These are phyloP conservation scores for Agrilus mali DNA, from an alignment of 2,888 invertebrate genomes.

Conservation along the genomic window DNA sequence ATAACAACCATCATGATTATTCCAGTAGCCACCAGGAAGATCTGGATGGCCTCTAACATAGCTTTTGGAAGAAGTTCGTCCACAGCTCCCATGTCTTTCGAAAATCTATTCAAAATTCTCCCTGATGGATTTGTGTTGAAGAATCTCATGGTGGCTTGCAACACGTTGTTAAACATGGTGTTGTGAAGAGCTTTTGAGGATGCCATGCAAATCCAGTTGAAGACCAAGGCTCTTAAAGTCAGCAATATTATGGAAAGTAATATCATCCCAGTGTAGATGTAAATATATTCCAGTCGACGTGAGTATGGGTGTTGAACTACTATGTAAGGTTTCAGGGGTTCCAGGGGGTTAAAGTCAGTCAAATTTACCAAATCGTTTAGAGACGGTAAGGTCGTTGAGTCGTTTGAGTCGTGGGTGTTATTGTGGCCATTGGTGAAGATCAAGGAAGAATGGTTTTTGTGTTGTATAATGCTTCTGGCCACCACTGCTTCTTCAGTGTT, in stretches of 20 bases:
- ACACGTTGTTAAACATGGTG: constrained; percentile 61
- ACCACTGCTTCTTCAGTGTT: constrained; percentile 30
- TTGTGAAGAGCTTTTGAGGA: constrained; percentile 66
- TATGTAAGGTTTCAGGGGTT: too few relatives aligned
- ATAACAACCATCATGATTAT: constrained; percentile 60
- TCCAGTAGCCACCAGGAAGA: constrained; percentile 57
- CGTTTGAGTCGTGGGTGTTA: too few relatives aligned
- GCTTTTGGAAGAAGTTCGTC: constrained; percentile 59
- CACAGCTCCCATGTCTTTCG: constrained; percentile 71
- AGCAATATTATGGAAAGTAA: constrained; percentile 46
- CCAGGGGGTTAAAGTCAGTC: too few relatives aligned
- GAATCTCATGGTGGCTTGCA: constrained; percentile 67
- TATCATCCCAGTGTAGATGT: constrained; percentile 47
- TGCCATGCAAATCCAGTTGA: constrained; percentile 61
- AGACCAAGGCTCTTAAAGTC: constrained; percentile 52
- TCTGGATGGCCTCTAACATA: constrained; percentile 49
- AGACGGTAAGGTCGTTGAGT: too few relatives aligned
- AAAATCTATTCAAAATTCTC: constrained; percentile 70
- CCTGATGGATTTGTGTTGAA: constrained; percentile 77
- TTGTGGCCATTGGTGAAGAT: too few relatives aligned
- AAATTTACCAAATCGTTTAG: too few relatives aligned
- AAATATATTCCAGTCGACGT: constrained; percentile 29
- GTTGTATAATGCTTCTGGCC: neutral
- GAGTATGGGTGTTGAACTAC: too few relatives aligned
- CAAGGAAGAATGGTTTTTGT: too few relatives aligned